Conservation (phyloP, 2,113 vertebrate genomes). For the Fulica atra region DNA sequence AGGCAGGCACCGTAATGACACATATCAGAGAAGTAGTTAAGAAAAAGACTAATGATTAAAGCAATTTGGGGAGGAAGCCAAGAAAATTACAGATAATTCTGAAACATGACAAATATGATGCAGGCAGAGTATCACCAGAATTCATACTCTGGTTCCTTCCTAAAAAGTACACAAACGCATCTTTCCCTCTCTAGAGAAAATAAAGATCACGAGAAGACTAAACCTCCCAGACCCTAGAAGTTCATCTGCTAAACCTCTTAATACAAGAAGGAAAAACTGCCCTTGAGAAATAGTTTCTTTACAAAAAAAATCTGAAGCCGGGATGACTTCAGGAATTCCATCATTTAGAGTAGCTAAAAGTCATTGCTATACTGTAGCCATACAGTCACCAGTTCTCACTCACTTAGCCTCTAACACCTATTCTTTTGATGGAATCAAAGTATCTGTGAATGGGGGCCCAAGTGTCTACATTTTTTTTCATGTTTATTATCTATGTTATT, state of each 20-base stretch:
- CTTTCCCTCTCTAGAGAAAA: background rate
- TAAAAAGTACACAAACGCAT: background rate
- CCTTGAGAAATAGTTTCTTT: background rate
- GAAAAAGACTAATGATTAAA: slow-evolving; percentile 42
- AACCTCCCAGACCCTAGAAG: background rate
- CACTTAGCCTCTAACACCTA: background rate
- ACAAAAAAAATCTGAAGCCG: background rate
- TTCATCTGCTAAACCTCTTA: background rate
- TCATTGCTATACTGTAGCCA: background rate
- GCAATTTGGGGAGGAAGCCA: slow-evolving; percentile 3
- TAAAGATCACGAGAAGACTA: background rate
- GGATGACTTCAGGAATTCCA: background rate
- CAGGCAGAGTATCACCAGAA: background rate
- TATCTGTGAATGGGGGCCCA: background rate
- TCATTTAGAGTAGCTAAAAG: background rate
- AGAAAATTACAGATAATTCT: slow-evolving; percentile 39
- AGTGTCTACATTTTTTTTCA: background rate
- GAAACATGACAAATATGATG: background rate
- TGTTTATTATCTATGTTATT: background rate
- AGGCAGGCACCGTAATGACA: slow-evolving; percentile 4
- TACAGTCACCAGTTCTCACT: background rate
- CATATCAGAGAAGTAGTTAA: background rate
- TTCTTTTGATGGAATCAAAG: background rate
- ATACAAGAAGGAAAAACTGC: background rate
- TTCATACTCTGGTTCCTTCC: background rate